Conservation (phyloP, 1,140 invertebrate species). For the Sycophila sp. region DNA sequence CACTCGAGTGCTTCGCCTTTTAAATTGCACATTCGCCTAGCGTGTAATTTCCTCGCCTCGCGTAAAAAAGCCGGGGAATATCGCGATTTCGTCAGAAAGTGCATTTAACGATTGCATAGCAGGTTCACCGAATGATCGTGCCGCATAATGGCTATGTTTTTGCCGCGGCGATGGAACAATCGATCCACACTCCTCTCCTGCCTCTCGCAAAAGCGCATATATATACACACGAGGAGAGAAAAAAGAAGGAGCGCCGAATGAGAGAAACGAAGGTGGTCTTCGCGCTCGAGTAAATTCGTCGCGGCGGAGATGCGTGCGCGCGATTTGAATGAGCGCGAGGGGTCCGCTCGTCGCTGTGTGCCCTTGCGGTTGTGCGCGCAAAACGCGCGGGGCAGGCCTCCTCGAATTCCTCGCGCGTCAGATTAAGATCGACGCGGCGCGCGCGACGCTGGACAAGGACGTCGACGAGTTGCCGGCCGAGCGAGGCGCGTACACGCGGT, state of each 20-base stretch:
- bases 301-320: background rate
- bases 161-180: background rate
- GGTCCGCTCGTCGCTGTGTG: background rate
- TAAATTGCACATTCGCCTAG: background rate
- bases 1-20: no score
- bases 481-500: no score
- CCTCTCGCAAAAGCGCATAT: no score
- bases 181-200: no score
- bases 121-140: no score
- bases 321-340: background rate
- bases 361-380: background rate
- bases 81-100: no score
- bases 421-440: conserved; percentile 50
- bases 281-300: background rate
- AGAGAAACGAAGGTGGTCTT: background rate
- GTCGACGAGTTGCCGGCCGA: no score
- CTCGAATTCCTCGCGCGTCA: conserved; percentile 49
- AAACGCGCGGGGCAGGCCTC: conserved; percentile 40
- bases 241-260: background rate
- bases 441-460: no score
- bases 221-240: no score
- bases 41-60: background rate
- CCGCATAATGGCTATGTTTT: background rate
- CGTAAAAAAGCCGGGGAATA: background rate
- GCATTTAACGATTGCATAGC: no score